Conservation (phyloP, 2,888 invertebrate species). For the Eubasilissa splendida region DNA sequence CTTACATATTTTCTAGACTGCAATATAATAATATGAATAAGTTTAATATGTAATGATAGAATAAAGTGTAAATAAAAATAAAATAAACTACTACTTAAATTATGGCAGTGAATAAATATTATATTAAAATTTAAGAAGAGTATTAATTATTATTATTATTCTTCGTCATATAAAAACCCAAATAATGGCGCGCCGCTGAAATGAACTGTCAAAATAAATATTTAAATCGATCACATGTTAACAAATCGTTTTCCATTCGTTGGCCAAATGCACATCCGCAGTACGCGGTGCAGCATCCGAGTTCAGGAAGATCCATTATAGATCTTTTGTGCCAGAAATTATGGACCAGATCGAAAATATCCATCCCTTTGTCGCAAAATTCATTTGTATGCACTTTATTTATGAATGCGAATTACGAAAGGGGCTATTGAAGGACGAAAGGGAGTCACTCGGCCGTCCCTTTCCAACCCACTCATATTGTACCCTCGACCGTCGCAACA, state of each 20-base stretch:
- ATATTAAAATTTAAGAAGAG: too few relatives aligned
- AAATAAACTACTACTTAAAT: too few relatives aligned
- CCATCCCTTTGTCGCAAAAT: slow-evolving; percentile 43
- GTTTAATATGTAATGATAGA: too few relatives aligned
- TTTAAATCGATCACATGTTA: slow-evolving; percentile 36
- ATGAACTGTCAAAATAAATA: slow-evolving; percentile 41
- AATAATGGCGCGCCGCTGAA: background rate
- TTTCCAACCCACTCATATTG: slow-evolving; percentile 24
- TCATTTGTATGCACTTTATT: slow-evolving; percentile 47
- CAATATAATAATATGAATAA: too few relatives aligned
- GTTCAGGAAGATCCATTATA: slow-evolving; percentile 30
- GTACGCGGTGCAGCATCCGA: slow-evolving; percentile 13
- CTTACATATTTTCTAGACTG: too few relatives aligned
- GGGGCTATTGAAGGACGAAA: slow-evolving; percentile 23
- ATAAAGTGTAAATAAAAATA: too few relatives aligned
- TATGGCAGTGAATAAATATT: too few relatives aligned
- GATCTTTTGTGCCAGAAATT: slow-evolving; percentile 33
- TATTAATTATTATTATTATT: too few relatives aligned
- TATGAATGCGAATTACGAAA: slow-evolving; percentile 44
- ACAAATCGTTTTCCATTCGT: slow-evolving; percentile 36
- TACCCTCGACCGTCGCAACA: slow-evolving; percentile 27
- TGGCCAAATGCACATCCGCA: slow-evolving; percentile 34
- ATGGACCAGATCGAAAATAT: slow-evolving; percentile 39
- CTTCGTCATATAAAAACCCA: background rate
- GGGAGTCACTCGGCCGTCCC: slow-evolving; percentile 10